These are phyloP conservation scores for Eucidaris tribuloides DNA, from an alignment of 35 echinoderm and acorn worm genomes.

Conservation along the genomic window DNA sequence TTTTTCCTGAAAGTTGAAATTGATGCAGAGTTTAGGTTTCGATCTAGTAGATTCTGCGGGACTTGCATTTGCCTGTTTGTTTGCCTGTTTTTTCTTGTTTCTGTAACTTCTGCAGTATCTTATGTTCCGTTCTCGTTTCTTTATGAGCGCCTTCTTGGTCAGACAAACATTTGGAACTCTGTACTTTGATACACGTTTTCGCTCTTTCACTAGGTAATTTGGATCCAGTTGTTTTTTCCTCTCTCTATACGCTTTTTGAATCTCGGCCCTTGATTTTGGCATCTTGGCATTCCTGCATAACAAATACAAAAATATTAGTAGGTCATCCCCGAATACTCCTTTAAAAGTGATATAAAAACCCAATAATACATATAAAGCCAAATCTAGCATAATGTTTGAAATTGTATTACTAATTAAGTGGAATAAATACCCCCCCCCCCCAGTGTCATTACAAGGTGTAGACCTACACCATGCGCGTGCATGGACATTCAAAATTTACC, in stretches of 20 bases:
- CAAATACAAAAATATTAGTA: background rate
- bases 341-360: background rate
- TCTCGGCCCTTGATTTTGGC: background rate
- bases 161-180: constrained; percentile 25
- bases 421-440: background rate
- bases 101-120: constrained; percentile 18
- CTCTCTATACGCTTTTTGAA: background rate
- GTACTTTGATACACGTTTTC: constrained; percentile 30
- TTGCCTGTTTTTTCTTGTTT: constrained; percentile 20
- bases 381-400: background rate
- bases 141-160: background rate
- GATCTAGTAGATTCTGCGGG: background rate
- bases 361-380: background rate
- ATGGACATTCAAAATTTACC: too few relatives aligned
- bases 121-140: constrained; percentile 6
- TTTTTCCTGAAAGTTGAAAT: background rate
- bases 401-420: background rate
- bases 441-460: too few relatives aligned
- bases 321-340: background rate
- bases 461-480: too few relatives aligned
- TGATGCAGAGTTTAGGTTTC: constrained; percentile 2
- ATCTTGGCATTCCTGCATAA: background rate
- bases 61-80: background rate
- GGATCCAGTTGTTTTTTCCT: constrained; percentile 14
- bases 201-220: constrained; percentile 37